phyloP scores from a whole-genome alignment of 2,888 invertebrate genomes.

The Drosophila affinis region DNA sequence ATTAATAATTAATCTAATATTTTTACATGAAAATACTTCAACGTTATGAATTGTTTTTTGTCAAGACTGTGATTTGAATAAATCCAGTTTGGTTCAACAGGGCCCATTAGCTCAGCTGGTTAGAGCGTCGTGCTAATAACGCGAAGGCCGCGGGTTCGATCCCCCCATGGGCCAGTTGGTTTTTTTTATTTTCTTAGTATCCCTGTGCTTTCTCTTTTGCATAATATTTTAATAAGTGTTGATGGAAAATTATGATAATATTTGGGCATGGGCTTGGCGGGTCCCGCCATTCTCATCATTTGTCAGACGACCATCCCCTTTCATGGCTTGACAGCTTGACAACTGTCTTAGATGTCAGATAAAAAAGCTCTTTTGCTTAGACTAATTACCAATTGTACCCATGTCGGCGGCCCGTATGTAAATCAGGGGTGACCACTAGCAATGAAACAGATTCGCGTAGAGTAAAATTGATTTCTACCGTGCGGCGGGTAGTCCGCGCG shows the following conservation, averaged over 20 bases:
- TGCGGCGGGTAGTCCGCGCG: not conserved
- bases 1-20: no score
- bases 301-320: constrained; percentile 28
- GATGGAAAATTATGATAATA: not conserved
- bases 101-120: constrained; percentile 95
- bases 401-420: constrained; percentile 14
- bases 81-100: not conserved
- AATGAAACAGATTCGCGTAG: not conserved
- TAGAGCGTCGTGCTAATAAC: constrained; percentile 99
- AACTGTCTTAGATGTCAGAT: constrained; percentile 28
- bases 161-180: constrained; percentile 93
- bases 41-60: not conserved
- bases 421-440: constrained; percentile 12
- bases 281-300: constrained; percentile 28
- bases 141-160: constrained; percentile 99
- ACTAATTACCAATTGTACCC: constrained; percentile 18
- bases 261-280: constrained; percentile 12
- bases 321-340: constrained; percentile 17
- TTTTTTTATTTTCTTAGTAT: constrained; percentile 56
- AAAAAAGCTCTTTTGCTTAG: constrained; percentile 3
- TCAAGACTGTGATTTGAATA: not conserved
- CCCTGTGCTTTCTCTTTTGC: not conserved
- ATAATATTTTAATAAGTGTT: not conserved
- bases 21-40: no score
- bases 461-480: constrained; percentile 39